These are phyloP conservation scores for Toxotes lorentzi DNA, from an alignment of 2,797 vertebrate genomes.

Conservation along the genomic window DNA sequence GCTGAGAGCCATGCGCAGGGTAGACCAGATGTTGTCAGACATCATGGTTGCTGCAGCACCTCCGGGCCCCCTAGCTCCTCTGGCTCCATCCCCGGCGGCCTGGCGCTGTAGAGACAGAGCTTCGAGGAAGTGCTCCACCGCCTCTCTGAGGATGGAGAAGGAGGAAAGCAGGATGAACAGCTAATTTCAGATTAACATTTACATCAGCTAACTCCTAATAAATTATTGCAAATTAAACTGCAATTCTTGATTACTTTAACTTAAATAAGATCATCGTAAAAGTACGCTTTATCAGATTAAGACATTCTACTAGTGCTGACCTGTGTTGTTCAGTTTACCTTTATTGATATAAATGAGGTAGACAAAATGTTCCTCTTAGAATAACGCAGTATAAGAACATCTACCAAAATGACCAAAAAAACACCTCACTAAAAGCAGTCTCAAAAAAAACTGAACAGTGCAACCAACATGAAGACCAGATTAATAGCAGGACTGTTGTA, in stretches of 20 bases:
- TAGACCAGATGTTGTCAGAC: constrained; percentile 99
- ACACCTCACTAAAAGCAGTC: background rate
- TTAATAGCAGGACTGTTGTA: background rate
- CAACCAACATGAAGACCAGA: background rate
- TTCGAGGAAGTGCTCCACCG: constrained; percentile 98
- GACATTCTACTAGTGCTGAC: background rate
- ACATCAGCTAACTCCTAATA: background rate
- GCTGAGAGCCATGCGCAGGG: constrained; percentile 96
- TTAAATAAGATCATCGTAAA: background rate
- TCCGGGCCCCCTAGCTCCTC: constrained; percentile 88
- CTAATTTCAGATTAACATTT: constrained; percentile 2
- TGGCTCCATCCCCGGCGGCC: constrained; percentile 76
- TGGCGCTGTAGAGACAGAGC: constrained; percentile 94
- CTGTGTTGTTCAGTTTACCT: background rate
- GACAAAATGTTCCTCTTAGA: background rate
- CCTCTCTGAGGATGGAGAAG: constrained; percentile 76
- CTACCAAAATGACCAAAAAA: background rate
- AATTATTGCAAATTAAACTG: background rate
- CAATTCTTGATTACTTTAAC: background rate
- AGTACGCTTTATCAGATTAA: background rate
- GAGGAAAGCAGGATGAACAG: constrained; percentile 10
- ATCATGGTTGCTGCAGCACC: constrained; percentile 89
- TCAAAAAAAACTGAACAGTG: background rate
- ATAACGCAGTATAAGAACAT: background rate
- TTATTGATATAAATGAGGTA: background rate